Base-by-base conservation (phyloP, 1,140 invertebrate species). In the Drosophila arizonae region DNA sequence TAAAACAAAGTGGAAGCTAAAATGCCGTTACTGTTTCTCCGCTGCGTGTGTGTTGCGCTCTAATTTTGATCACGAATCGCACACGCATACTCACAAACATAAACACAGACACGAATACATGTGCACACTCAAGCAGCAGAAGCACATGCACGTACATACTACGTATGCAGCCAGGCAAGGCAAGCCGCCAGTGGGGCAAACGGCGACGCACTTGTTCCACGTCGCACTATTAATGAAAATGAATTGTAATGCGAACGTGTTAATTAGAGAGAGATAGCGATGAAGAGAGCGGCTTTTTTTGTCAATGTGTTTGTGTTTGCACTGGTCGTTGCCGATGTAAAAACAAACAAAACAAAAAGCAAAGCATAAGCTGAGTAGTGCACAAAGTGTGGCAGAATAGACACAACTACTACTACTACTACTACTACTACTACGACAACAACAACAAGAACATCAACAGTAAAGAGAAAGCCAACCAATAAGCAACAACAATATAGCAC, bases 161-260 rank as follows among this genome's bases (percentile, higher is more conserved):
- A 51, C 33, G 28, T 28, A 71, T 17, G 17, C 50, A 56, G 43
- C 33, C 48, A 55, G 57, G 33, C 43, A 9, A 33, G 8, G 33
- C 33, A 6, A 33, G 26, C 54, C 39, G 56, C 56, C 63, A 67
- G 63, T 45, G 57, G 64, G 43, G 50, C 48, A 55, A 50, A 55
- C 39, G 57, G 33, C 43, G 30, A 65, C 61, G 61, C 61, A 75
- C 72, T 75, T 75, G 68, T 75, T 75, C 67, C 68, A 75, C 72
- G 72, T 71, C 68, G 50, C 61, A 60, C 72, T 79, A 79, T 84
- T 85, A 85, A 84, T 84, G 80, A 84, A 84, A 82, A 77, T 69
- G 55, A 84, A 84, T 71, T 84, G 80, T 76, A 79, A 84, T 79
- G 68, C 57, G 65, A 84, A 79, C 81, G 81, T 79, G 80, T 72